Conservation (phyloP, 2,113 vertebrate species). For the Pedionomus torquatus region DNA sequence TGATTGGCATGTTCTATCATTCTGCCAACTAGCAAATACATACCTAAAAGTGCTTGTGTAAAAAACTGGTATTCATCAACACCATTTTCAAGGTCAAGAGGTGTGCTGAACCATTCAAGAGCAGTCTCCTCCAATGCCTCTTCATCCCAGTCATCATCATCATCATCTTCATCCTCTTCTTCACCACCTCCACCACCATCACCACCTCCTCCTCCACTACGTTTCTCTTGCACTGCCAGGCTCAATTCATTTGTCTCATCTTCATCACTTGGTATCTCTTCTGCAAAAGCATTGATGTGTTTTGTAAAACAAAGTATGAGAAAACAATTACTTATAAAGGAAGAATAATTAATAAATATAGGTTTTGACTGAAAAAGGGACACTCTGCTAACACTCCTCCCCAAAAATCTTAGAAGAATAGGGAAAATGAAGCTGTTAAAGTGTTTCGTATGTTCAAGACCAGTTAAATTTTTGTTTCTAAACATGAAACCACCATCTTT, state of each 20-base stretch:
- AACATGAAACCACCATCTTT: background rate
- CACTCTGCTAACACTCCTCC: background rate
- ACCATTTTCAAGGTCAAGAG: conserved; percentile 90
- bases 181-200: conserved; percentile 83
- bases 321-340: background rate
- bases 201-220: conserved; percentile 63
- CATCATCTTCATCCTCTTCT: conserved; percentile 82
- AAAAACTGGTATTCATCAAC: conserved; percentile 97
- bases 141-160: conserved; percentile 95
- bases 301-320: background rate
- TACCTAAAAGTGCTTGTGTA: conserved; percentile 88
- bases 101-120: conserved; percentile 94
- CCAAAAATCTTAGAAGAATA: background rate
- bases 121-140: conserved; percentile 92
- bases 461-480: background rate
- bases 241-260: conserved; percentile 83
- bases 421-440: background rate
- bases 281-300: conserved; percentile 65
- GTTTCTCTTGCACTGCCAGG: conserved; percentile 80
- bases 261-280: conserved; percentile 96
- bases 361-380: background rate
- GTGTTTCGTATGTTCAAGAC: background rate
- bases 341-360: background rate
- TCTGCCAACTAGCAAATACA: conserved; percentile 2
- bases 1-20: background rate